Conservation (phyloP, 2,113 vertebrate species). For the Hippocampus barbouri region DNA sequence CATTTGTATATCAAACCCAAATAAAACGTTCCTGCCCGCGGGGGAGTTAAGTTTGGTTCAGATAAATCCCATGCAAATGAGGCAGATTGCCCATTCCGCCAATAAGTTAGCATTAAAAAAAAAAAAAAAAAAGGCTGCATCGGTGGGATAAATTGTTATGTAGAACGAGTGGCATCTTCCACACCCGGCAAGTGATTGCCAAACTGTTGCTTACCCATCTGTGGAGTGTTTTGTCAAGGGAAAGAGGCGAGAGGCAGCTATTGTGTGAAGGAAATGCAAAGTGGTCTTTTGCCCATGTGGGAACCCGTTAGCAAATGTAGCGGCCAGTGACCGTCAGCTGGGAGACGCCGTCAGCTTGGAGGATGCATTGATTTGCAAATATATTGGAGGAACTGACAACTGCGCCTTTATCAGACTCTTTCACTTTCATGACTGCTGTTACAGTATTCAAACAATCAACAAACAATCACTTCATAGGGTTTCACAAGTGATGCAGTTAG, state of each 20-base stretch:
- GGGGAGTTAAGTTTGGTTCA: slow-evolving; percentile 57
- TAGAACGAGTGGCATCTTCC: slow-evolving; percentile 50
- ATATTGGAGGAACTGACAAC: slow-evolving; percentile 29
- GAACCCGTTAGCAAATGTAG: slow-evolving; percentile 52
- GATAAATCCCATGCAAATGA: slow-evolving; percentile 70
- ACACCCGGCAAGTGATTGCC: slow-evolving; percentile 50
- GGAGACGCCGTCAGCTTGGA: slow-evolving; percentile 15
- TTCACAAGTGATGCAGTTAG: neutral
- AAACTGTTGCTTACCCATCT: slow-evolving; percentile 62
- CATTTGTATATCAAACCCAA: slow-evolving; percentile 65
- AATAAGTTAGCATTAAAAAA: slow-evolving; percentile 62
- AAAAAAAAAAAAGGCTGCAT: slow-evolving; percentile 56
- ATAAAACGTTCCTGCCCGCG: slow-evolving; percentile 29
- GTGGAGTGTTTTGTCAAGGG: slow-evolving; percentile 51
- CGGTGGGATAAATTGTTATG: slow-evolving; percentile 54
- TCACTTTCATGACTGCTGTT: neutral
- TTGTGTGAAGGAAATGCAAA: slow-evolving; percentile 30
- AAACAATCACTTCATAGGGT: neutral
- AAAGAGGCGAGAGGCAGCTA: slow-evolving; percentile 30
- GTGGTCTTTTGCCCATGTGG: slow-evolving; percentile 46
- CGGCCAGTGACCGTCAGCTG: slow-evolving; percentile 46
- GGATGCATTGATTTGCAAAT: slow-evolving; percentile 49
- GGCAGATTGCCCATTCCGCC: slow-evolving; percentile 64
- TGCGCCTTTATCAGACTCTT: too few species aligned
- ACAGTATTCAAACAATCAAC: neutral